Conservation (phyloP, 2,888 invertebrate genomes). For the Incurvaria masculella region DNA sequence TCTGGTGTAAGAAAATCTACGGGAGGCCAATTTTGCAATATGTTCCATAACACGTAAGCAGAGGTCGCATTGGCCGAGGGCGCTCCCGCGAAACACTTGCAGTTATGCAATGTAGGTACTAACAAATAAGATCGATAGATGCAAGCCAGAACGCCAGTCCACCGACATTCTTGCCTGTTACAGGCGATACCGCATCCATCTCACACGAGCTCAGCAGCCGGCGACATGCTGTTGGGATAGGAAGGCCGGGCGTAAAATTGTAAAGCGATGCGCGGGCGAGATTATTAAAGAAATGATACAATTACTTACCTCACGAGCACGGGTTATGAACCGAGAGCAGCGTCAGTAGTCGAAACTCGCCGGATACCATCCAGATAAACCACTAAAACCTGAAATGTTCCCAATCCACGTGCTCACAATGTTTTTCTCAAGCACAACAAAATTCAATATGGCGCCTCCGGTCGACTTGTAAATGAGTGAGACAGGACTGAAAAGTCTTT, state of each 20-base stretch:
- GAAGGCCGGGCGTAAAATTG: neutral
- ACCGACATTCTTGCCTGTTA: neutral
- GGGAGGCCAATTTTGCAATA: too few species aligned
- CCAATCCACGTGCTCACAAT: slow-evolving; percentile 69
- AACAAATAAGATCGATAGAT: neutral
- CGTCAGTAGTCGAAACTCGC: slow-evolving; percentile 40
- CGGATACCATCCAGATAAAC: too few species aligned
- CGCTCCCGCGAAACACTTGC: neutral
- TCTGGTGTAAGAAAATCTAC: too few species aligned
- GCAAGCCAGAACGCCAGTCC: too few species aligned
- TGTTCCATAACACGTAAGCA: neutral
- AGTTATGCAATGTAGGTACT: neutral
- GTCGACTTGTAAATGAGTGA: too few species aligned
- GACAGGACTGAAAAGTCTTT: too few species aligned
- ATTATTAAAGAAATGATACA: neutral
- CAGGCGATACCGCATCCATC: neutral
- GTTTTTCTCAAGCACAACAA: slow-evolving; percentile 61
- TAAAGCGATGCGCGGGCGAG: too few species aligned
- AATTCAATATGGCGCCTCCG: slow-evolving; percentile 62
- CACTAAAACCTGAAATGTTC: slow-evolving; percentile 31
- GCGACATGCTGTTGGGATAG: neutral
- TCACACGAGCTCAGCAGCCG: neutral
- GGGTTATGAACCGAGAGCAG: neutral
- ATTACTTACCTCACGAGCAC: slow-evolving; percentile 2
- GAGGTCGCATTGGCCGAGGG: neutral